Conservation (phyloP, 1,140 invertebrate genomes). For the Drosophila nannoptera region DNA sequence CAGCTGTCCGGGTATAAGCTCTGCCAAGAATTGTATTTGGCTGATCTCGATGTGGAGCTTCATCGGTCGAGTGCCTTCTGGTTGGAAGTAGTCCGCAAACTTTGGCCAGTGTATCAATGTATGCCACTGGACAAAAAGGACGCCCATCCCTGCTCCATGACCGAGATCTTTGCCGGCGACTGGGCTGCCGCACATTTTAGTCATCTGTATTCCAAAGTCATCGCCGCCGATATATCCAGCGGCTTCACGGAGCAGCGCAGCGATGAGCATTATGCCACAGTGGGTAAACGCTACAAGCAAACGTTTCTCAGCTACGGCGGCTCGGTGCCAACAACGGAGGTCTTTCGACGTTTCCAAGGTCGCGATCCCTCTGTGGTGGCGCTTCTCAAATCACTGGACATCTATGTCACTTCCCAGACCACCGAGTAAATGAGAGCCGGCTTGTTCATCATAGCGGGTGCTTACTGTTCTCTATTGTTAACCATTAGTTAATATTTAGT, state of each 20-base stretch:
- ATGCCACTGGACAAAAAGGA: conserved; percentile 88
- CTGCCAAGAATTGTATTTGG: conserved; percentile 89
- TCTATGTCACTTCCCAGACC: conserved; percentile 64
- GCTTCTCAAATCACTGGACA: conserved; percentile 82
- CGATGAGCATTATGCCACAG: conserved; percentile 80
- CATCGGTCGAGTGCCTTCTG: conserved; percentile 89
- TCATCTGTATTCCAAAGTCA: conserved; percentile 89
- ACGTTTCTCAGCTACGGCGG: conserved; percentile 93
- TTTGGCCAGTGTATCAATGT: conserved; percentile 89
- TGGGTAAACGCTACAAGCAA: conserved; percentile 87
- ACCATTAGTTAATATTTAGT: conserved; percentile 22
- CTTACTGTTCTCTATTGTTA: conserved; percentile 44
- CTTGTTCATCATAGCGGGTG: conserved; percentile 4
- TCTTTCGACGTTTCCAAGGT: conserved; percentile 93
- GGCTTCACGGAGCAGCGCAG: conserved; percentile 87
- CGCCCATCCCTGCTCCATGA: conserved; percentile 89
- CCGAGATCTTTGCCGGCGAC: conserved; percentile 85
- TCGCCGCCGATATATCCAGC: conserved; percentile 93
- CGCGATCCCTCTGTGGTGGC: conserved; percentile 93
- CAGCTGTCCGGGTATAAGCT: conserved; percentile 90
- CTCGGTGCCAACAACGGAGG: conserved; percentile 87
- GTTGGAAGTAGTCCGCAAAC: conserved; percentile 85
- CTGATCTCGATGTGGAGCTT: conserved; percentile 91
- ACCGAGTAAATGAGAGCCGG: conserved; percentile 54
- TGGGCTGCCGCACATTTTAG: conserved; percentile 89